Percentiles rank a stretch among this genome's conserved stretches.
phyloP scores from a whole-genome alignment of 2,888 invertebrate species.

The Sacculina carcini region DNA sequence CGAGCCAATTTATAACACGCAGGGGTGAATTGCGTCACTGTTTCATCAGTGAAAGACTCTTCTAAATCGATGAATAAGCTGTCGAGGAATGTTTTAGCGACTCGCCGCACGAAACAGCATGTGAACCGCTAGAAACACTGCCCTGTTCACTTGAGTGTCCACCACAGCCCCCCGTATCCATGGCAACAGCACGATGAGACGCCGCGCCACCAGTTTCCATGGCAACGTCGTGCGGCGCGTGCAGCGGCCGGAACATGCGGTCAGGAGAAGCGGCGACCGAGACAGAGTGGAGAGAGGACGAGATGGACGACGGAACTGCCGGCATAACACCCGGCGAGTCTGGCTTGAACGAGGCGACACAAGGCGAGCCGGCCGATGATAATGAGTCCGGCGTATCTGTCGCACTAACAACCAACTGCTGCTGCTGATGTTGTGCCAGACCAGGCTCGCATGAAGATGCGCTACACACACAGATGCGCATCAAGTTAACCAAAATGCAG shows the following conservation, averaged over 20 bases:
- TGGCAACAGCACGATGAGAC: background rate
- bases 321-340: constrained; percentile 24
- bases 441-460: background rate
- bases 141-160: too few relatives aligned
- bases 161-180: background rate
- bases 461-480: too few relatives aligned
- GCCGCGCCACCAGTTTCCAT: background rate
- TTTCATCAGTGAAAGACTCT: too few relatives aligned
- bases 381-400: constrained; percentile 33
- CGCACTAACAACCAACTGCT: constrained; percentile 26
- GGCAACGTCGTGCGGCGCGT: background rate
- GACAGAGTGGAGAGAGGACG: too few relatives aligned
- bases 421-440: background rate
- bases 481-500: too few relatives aligned
- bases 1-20: too few relatives aligned
- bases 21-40: too few relatives aligned
- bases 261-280: too few relatives aligned
- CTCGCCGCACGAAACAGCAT: too few relatives aligned
- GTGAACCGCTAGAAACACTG: too few relatives aligned
- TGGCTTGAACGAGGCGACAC: constrained; percentile 26
- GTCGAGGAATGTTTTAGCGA: too few relatives aligned
- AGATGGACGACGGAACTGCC: constrained; percentile 47
- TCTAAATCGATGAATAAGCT: too few relatives aligned
- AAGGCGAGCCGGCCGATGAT: constrained; percentile 32
- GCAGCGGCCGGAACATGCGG: background rate